Base-by-base conservation (phyloP, 2,797 vertebrate genomes). In the Chaetodon trifasciatus region DNA sequence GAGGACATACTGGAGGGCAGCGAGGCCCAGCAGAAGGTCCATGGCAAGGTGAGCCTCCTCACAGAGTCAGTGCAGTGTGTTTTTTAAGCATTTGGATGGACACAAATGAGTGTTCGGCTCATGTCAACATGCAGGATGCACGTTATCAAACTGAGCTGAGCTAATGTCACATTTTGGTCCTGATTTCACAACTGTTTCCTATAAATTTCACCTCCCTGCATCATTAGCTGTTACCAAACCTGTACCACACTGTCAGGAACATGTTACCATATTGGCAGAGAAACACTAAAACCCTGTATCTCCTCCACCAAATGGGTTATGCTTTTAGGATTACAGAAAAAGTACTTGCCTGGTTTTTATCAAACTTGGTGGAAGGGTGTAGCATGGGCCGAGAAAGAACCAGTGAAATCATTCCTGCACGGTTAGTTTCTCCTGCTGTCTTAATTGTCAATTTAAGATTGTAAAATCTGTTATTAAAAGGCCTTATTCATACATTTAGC, bases 1-100 rank as follows among this genome's bases (percentile, higher is more conserved):
- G 98, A 98, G 49, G 98, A 99, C 85, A 91, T 97, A 24, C 94
- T 98, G 88, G 98, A 99, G 83, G 96, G 95, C 80, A 94, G 95
- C 49, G 97, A 99, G 15, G 91, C 96, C 69, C 96, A 97, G 5
- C 97, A 98, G 94, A 98, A 98, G 84, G 87, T 97, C 78, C 98
- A 97, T 73, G 95, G 97, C 90, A 99, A 99, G 97, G 98, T 98
- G 94, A 79, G 87, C 16, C 2, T 40, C 13, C 50, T 32, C 3
- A 2, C 15, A 5, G 1, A 42, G 8, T 7, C 24, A 32, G 58
- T 39, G 8, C 1, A 70, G 12, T 56, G 40, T 46, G 17, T 2
- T 35, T 58, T 52, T 62, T 2, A 23, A 37, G 53, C 11, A 19
- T n/a, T 2, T 39, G 6, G 10, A 42, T 40, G 16, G 28, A 55